Base-by-base conservation (phyloP, 2,888 invertebrate species). In the Villa cingulata region DNA sequence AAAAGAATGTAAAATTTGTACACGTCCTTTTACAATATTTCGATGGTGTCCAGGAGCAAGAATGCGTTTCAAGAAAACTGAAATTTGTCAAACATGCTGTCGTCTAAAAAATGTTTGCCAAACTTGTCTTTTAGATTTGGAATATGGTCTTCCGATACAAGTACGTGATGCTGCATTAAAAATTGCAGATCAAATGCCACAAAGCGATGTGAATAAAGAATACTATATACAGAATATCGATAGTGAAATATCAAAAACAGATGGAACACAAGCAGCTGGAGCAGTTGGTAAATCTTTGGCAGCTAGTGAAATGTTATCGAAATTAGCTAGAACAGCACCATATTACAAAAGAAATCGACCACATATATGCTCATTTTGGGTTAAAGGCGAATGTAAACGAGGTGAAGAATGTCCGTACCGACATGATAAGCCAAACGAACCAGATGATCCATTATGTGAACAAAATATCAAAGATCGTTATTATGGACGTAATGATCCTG, bases 351-450 rank as follows among this genome's bases (percentile, higher is more conserved):
- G 92, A 42, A 92, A 92, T 63, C 71, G 89, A 42, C 90, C 92
- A 0, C 92, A 94, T 62, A 90, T 92, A 48, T 92, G 92, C 64
- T 90, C 90, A 0, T 94, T 94, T 68, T 92, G 90, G 87, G 91
- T 94, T 1, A 94, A 92, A 68, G 92, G 91, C 2, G 91, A 92
- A 64, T 92, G 92, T 63, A 83, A 88, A 63, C 74, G 92, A 62
- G 92, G 92, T 9, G 92, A 94, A 66, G 92, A 94, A 62, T 92
- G 92, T 64, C 92, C 92, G 0, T 92, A 91, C 64, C 72, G 92
- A 4, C 92, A 92, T 64, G 92, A 94, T 62, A 90, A 89, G 62
- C 92, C 92, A 1, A 89, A 89, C 17, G 91, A 94, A 70, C 91
- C 92, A 0, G 92, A 94, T 62, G 92, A 92, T 71, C 92, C 92